phyloP scores from a whole-genome alignment of 2,888 invertebrate species.

The Nephrotoma appendiculata region DNA sequence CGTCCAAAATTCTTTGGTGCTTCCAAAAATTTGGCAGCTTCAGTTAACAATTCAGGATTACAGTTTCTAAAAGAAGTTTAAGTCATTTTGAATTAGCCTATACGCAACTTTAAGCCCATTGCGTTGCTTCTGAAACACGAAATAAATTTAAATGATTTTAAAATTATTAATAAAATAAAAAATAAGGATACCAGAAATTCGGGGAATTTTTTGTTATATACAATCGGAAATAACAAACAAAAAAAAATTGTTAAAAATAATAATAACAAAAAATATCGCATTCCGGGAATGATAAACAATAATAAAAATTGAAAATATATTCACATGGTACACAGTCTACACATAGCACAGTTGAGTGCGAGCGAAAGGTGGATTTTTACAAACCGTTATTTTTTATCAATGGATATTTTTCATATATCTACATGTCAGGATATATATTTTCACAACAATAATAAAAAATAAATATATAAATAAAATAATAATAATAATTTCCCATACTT shows the following conservation, averaged over 20 bases:
- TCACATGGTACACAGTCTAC: background rate
- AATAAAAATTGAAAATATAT: background rate
- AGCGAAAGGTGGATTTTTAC: background rate
- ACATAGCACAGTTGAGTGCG: background rate
- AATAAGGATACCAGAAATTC: background rate
- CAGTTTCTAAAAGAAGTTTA: no score
- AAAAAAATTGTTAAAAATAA: background rate
- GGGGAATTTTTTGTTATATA: background rate
- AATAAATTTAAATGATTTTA: background rate
- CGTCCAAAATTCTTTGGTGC: no score
- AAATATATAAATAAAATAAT: background rate
- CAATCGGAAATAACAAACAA: background rate
- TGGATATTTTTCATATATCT: background rate
- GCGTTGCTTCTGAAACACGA: no score
- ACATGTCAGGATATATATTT: background rate
- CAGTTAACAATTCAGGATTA: no score
- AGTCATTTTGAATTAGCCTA: no score
- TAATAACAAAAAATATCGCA: background rate
- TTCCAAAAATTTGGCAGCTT: no score
- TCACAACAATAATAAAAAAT: background rate
- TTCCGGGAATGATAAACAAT: background rate
- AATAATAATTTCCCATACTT: background rate
- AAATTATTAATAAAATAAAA: background rate
- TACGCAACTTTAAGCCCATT: no score
- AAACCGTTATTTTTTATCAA: background rate